These are phyloP conservation scores for Drosophila simulans DNA, from an alignment of 1,140 invertebrate species.

Conservation along the genomic window DNA sequence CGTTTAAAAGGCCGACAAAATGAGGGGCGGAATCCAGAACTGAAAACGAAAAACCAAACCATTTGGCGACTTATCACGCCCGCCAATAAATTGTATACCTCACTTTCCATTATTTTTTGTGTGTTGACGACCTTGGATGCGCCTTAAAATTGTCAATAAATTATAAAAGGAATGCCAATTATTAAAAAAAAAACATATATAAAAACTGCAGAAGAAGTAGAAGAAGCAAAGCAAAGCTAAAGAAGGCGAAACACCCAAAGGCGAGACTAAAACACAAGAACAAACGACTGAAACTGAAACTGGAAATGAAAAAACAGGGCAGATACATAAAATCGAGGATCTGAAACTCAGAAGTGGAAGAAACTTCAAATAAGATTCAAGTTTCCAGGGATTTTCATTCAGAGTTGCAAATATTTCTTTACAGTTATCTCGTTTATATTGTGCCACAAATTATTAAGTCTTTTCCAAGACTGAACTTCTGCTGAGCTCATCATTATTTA, in stretches of 20 bases:
- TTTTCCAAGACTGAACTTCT: too few relatives aligned
- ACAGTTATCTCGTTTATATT: too few relatives aligned
- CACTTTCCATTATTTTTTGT: neutral
- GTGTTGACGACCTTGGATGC: constrained; percentile 38
- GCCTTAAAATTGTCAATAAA: constrained; percentile 39
- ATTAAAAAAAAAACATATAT: constrained; percentile 4
- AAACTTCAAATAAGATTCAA: neutral
- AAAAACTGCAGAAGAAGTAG: neutral
- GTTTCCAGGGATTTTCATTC: too few relatives aligned
- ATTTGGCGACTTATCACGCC: constrained; percentile 36
- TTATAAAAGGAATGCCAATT: constrained; percentile 47
- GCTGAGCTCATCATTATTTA: neutral
- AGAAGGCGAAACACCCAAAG: constrained; percentile 53
- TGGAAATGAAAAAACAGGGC: constrained; percentile 11
- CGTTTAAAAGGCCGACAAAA: neutral
- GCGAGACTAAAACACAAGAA: constrained; percentile 4
- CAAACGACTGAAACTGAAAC: constrained; percentile 32
- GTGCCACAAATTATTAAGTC: too few relatives aligned
- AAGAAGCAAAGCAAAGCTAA: constrained; percentile 1
- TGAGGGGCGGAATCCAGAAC: neutral
- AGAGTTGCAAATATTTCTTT: too few relatives aligned
- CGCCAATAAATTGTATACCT: constrained; percentile 4
- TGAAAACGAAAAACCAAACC: constrained; percentile 5
- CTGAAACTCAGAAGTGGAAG: neutral
- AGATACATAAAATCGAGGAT: neutral